Evolutionary conservation across 2,797 vertebrate species (phyloP).

Genomic region (Oryzias sinensis): DNA sequence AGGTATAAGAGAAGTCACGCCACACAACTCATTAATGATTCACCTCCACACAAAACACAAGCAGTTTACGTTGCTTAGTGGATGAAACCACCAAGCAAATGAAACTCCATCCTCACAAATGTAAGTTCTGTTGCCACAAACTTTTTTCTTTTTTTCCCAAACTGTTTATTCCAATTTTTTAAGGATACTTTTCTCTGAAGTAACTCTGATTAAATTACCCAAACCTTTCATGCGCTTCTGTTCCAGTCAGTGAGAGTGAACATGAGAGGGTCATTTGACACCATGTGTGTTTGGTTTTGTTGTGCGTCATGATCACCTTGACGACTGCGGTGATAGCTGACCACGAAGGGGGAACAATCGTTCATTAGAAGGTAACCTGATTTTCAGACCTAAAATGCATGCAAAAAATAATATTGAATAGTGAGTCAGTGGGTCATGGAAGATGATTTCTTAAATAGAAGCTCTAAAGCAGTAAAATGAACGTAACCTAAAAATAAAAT

Average conservation of each 20-base stretch:
- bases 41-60: conserved; percentile 65
- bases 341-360: conserved; percentile 26
- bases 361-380: conserved; percentile 60
- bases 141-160: conserved; percentile 18
- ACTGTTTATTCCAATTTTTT: conserved; percentile 20
- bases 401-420: conserved; percentile 11
- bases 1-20: conserved; percentile 46
- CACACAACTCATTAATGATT: conserved; percentile 79
- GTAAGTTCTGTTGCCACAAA: conserved; percentile 23
- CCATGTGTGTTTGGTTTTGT: conserved; percentile 21
- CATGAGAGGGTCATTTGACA: conserved; percentile 64
- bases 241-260: conserved; percentile 58
- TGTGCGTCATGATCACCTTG: conserved; percentile 54
- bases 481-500: too few relatives aligned
- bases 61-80: conserved; percentile 74
- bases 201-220: conserved; percentile 17
- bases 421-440: not conserved
- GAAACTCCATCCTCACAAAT: conserved; percentile 56
- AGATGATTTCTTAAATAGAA: too few relatives aligned
- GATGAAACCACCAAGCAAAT: conserved; percentile 55
- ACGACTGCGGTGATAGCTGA: conserved; percentile 47
- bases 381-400: conserved; percentile 30
- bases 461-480: too few relatives aligned
- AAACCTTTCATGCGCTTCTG: conserved; percentile 29
- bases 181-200: not conserved